Conservation (phyloP, 1,140 invertebrate species). For the Saccostrea glomerata region DNA sequence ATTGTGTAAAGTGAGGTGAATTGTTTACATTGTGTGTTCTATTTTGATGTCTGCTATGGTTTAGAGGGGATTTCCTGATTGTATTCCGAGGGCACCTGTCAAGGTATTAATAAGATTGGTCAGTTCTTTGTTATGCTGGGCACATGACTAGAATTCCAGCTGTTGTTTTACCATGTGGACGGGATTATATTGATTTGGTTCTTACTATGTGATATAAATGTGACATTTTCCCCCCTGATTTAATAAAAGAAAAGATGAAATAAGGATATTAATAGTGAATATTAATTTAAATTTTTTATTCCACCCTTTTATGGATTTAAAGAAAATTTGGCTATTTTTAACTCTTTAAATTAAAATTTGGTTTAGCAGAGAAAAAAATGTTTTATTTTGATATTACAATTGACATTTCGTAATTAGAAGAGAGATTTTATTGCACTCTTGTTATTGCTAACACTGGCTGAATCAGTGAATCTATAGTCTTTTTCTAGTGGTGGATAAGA, state of each 20-base stretch:
- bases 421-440: background rate
- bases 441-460: background rate
- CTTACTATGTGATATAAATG: background rate
- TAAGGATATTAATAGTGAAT: background rate
- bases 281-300: background rate
- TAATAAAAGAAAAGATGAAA: background rate
- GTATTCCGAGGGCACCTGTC: slow-evolving; percentile 28
- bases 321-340: background rate
- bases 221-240: background rate
- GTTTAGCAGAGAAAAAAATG: background rate
- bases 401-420: background rate
- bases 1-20: background rate
- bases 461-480: no score
- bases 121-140: slow-evolving; percentile 32
- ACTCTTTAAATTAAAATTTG: background rate
- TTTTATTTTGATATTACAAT: background rate
- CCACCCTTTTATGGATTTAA: background rate
- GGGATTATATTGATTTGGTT: slow-evolving; percentile 25
- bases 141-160: slow-evolving; percentile 18
- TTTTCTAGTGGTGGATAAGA: background rate
- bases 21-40: slow-evolving; percentile 17
- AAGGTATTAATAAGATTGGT: slow-evolving; percentile 38
- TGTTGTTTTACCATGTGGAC: slow-evolving; percentile 30
- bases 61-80: slow-evolving; percentile 23
- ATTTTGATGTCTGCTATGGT: background rate